phyloP scores from a whole-genome alignment of 2,797 vertebrate genomes.

The Nannoperca australis region DNA sequence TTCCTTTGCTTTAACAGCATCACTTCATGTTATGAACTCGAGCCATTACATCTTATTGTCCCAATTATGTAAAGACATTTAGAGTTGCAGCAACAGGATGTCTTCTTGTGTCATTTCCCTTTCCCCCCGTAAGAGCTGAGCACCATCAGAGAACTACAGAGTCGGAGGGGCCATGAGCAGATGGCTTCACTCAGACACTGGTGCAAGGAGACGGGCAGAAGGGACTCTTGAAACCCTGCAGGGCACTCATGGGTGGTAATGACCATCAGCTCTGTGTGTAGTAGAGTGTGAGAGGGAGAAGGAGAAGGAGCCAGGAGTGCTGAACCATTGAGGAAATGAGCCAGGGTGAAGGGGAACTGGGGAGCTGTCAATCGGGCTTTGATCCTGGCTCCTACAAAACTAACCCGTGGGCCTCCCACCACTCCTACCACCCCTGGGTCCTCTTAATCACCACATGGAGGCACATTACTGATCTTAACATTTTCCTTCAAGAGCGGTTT shows the following conservation, averaged over 20 bases:
- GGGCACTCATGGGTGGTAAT: constrained; percentile 56
- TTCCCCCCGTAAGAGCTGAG: background rate
- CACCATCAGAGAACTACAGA: background rate
- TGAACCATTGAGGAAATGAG: constrained; percentile 48
- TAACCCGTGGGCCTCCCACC: constrained; percentile 33
- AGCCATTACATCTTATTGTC: constrained; percentile 1
- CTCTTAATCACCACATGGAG: constrained; percentile 58
- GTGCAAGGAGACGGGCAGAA: constrained; percentile 16
- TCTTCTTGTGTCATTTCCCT: background rate
- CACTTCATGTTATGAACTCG: background rate
- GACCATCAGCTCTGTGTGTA: constrained; percentile 50
- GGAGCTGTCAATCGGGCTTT: constrained; percentile 40
- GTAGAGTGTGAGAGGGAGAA: constrained; percentile 20
- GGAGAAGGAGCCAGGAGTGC: constrained; percentile 18
- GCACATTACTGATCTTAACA: constrained; percentile 48
- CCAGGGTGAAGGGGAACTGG: constrained; percentile 19
- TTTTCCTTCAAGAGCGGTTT: constrained; percentile 46
- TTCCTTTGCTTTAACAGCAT: background rate
- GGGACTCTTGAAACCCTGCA: constrained; percentile 46
- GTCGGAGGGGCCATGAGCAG: constrained; percentile 20
- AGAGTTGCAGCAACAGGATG: background rate
- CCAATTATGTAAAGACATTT: background rate
- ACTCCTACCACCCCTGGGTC: constrained; percentile 20
- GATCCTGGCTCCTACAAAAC: constrained; percentile 32
- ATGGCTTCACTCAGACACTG: constrained; percentile 42